Evolutionary conservation across 2,113 vertebrate species (phyloP).

Genomic region (Nerophis lumbriciformis): DNA sequence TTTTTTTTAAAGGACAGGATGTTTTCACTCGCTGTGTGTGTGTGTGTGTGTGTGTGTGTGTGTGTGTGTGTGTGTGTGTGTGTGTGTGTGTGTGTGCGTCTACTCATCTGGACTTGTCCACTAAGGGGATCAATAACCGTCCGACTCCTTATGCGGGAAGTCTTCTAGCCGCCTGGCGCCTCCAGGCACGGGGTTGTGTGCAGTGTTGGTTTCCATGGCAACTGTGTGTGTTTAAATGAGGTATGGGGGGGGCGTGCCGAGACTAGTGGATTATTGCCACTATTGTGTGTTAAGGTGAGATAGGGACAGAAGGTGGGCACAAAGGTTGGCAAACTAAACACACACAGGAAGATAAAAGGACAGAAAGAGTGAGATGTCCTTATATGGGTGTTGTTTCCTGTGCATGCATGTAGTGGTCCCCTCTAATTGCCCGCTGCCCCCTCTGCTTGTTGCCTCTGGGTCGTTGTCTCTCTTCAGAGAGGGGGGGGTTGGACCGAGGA

Average conservation of each 20-base stretch:
- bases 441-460: conserved; percentile 49
- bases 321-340: not conserved
- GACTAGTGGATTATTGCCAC: conserved; percentile 30
- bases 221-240: conserved; percentile 33
- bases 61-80: not conserved
- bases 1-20: not conserved
- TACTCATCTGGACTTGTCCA: conserved; percentile 29
- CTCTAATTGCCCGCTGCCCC: conserved; percentile 55
- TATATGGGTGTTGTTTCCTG: conserved; percentile 11
- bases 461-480: not conserved
- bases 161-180: conserved; percentile 43
- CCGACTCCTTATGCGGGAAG: conserved; percentile 50
- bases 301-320: conserved; percentile 3
- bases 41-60: not conserved
- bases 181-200: conserved; percentile 46
- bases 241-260: conserved; percentile 18
- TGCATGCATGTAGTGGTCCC: conserved; percentile 27
- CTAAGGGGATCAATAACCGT: conserved; percentile 60
- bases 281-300: conserved; percentile 11
- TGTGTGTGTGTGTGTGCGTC: conserved; percentile 4
- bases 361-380: conserved; percentile 13
- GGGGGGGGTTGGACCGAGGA: conserved; percentile 6
- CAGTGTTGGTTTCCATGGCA: conserved; percentile 67
- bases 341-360: not conserved
- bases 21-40: not conserved